A percentile compares a stretch with the other conserved stretches of the same genome.
phyloP scores from a whole-genome alignment of 1,140 invertebrate genomes.

The Aphelinus certus region DNA sequence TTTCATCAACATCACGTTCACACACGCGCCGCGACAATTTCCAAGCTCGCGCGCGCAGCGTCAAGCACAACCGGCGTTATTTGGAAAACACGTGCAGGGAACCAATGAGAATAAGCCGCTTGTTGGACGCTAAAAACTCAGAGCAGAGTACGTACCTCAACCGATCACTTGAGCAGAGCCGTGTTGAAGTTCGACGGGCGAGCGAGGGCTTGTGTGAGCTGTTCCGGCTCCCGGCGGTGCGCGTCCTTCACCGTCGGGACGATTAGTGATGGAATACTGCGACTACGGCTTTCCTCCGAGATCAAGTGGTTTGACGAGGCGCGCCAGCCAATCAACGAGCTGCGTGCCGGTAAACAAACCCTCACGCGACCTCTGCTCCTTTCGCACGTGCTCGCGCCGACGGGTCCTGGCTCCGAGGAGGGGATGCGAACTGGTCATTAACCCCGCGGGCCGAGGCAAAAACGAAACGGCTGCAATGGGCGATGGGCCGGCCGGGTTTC shows the following conservation, averaged over 20 bases:
- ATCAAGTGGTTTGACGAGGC: too few species aligned
- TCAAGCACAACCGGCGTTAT: background rate
- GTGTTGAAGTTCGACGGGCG: background rate
- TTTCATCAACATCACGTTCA: too few species aligned
- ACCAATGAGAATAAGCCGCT: background rate
- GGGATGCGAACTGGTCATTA: slow-evolving; percentile 33
- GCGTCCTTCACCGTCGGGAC: slow-evolving; percentile 33
- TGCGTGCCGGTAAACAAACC: background rate
- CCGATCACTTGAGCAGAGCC: background rate
- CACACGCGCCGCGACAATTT: too few species aligned
- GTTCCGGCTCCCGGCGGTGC: slow-evolving; percentile 32
- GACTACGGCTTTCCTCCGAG: too few species aligned
- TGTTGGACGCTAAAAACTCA: too few species aligned
- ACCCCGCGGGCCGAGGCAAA: background rate
- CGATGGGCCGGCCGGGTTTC: background rate
- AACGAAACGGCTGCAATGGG: slow-evolving; percentile 16
- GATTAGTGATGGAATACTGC: too few species aligned
- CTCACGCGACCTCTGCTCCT: slow-evolving; percentile 11
- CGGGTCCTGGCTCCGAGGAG: background rate
- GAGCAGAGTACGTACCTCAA: background rate
- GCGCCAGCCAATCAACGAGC: background rate
- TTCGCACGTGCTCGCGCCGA: background rate
- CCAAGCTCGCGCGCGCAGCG: background rate
- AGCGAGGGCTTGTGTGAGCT: background rate
- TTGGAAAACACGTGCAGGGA: background rate